Evolutionary conservation across 2,888 invertebrate species (phyloP), one percentile per base, ranked within the genome.

Genomic region (Drosophila macrospina): DNA sequence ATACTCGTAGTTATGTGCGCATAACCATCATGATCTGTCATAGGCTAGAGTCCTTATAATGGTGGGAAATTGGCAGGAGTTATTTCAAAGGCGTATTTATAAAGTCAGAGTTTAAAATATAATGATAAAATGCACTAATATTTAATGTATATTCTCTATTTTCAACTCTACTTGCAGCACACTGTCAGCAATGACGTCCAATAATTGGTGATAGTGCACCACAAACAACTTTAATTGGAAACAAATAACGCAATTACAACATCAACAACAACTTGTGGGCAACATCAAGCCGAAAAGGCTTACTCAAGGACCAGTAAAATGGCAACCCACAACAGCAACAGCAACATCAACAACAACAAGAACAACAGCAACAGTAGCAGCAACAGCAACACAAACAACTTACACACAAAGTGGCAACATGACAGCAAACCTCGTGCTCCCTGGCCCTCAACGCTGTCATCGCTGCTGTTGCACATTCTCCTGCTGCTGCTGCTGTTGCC

Each of bases 401-500:
- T 51, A 64, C 71, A 80, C 51, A 76, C 44, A 76, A 80, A 67
- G 76, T 66, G 69, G 64, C 71, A 59, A 70, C 70, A 70, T 15
- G 52, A 57, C 20, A 66, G 47, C 30, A 78, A 62, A 42, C 63
- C 54, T n/a, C 56, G 57, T 11, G 63, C 55, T n/a, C 36, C 51
- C 2, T 30, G 50, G n/a, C 26, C 45, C 10, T 13, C 32, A 34
- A 28, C 39, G 20, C 39, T 57, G 24, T 51, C 42, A n/a, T 48
- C 50, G 52, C 55, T 76, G 47, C 28, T 41, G 66, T 54, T 70
- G 60, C 70, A 51, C 69, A 52, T 37, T 10, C 59, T 63, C 59
- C 73, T 78, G 78, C 76, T 85, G 37, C 52, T 90, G 45, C 72
- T 90, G 28, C 81, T 54, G 64, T 62, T 30, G 66, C 69, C 60